A percentile compares a stretch with the other conserved stretches of the same genome.
These are phyloP conservation scores for Himalopsyche anomala DNA, from an alignment of 2,888 invertebrate genomes.

Conservation along the genomic window DNA sequence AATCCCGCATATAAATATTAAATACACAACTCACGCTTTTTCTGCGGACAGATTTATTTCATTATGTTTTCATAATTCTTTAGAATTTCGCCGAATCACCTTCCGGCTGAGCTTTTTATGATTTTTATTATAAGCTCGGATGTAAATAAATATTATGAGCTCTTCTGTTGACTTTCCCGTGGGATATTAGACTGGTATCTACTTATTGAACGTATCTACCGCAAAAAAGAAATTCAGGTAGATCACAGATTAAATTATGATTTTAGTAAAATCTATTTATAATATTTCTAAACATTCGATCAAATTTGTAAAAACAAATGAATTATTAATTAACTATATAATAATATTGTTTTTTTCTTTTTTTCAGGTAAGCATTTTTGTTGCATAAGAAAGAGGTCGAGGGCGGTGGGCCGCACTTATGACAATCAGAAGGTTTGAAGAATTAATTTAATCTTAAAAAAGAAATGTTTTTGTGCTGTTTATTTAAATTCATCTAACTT, in stretches of 20 bases:
- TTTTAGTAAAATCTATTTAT: too few relatives aligned
- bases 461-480: too few relatives aligned
- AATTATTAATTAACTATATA: not conserved
- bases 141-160: slow-evolving; percentile 36
- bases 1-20: slow-evolving; percentile 24
- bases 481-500: too few relatives aligned
- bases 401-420: too few relatives aligned
- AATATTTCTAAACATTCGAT: too few relatives aligned
- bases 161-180: slow-evolving; percentile 21
- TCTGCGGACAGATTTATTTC: slow-evolving; percentile 42
- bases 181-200: not conserved
- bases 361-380: slow-evolving; percentile 14
- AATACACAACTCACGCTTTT: slow-evolving; percentile 4
- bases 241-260: too few relatives aligned
- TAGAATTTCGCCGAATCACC: slow-evolving; percentile 55
- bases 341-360: not conserved
- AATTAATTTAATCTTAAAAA: too few relatives aligned
- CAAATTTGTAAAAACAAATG: too few relatives aligned
- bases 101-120: slow-evolving; percentile 57
- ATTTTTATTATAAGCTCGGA: slow-evolving; percentile 41
- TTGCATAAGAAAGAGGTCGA: too few relatives aligned
- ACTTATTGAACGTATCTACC: not conserved
- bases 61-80: slow-evolving; percentile 44
- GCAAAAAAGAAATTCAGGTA: too few relatives aligned
- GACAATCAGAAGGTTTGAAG: too few relatives aligned